These are phyloP conservation scores for Datnioides undecimradiatus DNA, from an alignment of 2,113 vertebrate species.

Conservation along the genomic window DNA sequence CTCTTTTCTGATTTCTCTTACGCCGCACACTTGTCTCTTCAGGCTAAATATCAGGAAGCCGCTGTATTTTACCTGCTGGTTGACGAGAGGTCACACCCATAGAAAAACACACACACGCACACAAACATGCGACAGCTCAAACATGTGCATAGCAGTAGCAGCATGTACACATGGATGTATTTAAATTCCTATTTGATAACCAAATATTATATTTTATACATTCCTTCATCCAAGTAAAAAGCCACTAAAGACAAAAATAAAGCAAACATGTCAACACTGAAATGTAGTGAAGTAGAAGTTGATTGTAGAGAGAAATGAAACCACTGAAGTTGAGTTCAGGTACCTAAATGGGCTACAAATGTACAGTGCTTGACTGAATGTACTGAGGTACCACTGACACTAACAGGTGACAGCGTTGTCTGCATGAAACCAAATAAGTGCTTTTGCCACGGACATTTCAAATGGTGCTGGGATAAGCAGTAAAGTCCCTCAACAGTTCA, in stretches of 20 bases:
- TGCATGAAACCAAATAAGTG: slow-evolving; percentile 7
- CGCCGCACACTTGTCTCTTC: not conserved
- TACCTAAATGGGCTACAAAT: no score
- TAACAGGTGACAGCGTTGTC: not conserved
- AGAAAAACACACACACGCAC: slow-evolving; percentile 8
- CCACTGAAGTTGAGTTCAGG: no score
- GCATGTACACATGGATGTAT: not conserved
- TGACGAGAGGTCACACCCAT: not conserved
- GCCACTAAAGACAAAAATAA: no score
- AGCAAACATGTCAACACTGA: no score
- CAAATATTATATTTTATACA: no score
- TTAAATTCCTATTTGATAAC: no score
- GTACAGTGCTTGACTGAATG: no score
- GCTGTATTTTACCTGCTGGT: not conserved
- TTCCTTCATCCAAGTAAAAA: no score
- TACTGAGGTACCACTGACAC: no score
- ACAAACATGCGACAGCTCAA: slow-evolving; percentile 1
- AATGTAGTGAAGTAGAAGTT: no score
- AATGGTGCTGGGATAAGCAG: not conserved
- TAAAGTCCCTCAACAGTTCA: not conserved
- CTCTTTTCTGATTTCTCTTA: not conserved
- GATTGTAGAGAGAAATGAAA: no score
- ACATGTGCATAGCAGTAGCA: not conserved
- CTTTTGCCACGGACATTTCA: not conserved
- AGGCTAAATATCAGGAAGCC: slow-evolving; percentile 21